Evolutionary conservation across 1,140 invertebrate genomes (phyloP).

Genomic region (Plodia interpunctella): DNA sequence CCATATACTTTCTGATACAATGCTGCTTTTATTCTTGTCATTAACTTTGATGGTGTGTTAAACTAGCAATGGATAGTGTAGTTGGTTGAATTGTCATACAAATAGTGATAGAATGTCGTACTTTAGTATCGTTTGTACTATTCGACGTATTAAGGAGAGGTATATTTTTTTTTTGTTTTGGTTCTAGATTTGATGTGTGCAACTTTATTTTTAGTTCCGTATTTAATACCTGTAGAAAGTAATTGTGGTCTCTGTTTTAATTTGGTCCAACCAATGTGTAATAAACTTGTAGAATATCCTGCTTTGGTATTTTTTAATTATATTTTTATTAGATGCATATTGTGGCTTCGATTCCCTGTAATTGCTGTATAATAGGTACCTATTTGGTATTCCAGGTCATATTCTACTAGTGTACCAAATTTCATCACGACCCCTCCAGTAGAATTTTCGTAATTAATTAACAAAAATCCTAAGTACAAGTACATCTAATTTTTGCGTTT

Average conservation of each 20-base stretch:
- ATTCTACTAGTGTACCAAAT: too few species aligned
- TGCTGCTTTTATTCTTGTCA: conserved; percentile 18
- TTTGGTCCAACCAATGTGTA: neutral
- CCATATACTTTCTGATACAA: conserved; percentile 20
- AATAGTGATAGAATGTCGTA: conserved; percentile 18
- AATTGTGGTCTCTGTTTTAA: conserved; percentile 11
- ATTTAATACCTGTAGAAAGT: conserved; percentile 27
- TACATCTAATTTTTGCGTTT: too few species aligned
- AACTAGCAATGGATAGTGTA: conserved; percentile 22
- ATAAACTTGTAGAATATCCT: neutral
- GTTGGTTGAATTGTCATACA: neutral
- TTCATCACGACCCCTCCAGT: too few species aligned
- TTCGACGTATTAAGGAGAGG: conserved; percentile 24
- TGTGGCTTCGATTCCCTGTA: too few species aligned
- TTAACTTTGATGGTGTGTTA: neutral
- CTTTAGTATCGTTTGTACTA: conserved; percentile 28
- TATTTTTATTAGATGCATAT: too few species aligned
- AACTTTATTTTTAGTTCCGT: conserved; percentile 30
- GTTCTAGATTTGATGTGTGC: conserved; percentile 28
- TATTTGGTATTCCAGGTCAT: too few species aligned
- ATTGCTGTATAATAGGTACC: too few species aligned
- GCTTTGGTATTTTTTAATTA: neutral
- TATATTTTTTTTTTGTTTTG: conserved; percentile 27
- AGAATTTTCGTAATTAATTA: too few species aligned
- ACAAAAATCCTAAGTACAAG: too few species aligned